These are phyloP conservation scores for Alca torda DNA, from an alignment of 2,797 vertebrate species.

Conservation along the genomic window DNA sequence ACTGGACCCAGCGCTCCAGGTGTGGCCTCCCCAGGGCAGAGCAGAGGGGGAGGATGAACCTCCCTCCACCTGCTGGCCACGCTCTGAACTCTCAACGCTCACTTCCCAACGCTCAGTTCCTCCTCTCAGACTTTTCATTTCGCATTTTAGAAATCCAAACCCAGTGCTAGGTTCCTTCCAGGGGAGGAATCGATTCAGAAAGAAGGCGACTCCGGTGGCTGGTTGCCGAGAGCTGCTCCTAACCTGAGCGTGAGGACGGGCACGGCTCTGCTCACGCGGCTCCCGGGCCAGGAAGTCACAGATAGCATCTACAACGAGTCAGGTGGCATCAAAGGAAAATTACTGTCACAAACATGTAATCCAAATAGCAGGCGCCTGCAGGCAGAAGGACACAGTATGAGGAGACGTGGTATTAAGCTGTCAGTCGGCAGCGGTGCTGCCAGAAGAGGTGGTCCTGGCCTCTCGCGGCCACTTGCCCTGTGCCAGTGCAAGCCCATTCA, in stretches of 20 bases:
- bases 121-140: not conserved
- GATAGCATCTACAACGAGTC: not conserved
- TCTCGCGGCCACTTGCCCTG: fast-evolving
- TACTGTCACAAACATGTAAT: not conserved
- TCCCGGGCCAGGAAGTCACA: not conserved
- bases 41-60: too few relatives aligned
- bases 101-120: not conserved
- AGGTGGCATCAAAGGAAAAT: not conserved
- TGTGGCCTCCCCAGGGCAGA: too few relatives aligned
- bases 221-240: not conserved
- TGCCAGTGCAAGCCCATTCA: not conserved
- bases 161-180: not conserved
- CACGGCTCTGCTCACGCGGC: not conserved
- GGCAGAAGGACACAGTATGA: not conserved
- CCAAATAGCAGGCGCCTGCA: not conserved
- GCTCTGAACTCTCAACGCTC: not conserved
- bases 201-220: not conserved
- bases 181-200: fast-evolving
- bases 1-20: too few relatives aligned
- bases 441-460: not conserved
- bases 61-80: too few relatives aligned
- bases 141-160: not conserved
- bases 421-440: fast-evolving
- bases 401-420: not conserved
- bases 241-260: not conserved